Evolutionary conservation across 64 coral and sea anemone species (phyloP).

Genomic region (Trachythela sp.): DNA sequence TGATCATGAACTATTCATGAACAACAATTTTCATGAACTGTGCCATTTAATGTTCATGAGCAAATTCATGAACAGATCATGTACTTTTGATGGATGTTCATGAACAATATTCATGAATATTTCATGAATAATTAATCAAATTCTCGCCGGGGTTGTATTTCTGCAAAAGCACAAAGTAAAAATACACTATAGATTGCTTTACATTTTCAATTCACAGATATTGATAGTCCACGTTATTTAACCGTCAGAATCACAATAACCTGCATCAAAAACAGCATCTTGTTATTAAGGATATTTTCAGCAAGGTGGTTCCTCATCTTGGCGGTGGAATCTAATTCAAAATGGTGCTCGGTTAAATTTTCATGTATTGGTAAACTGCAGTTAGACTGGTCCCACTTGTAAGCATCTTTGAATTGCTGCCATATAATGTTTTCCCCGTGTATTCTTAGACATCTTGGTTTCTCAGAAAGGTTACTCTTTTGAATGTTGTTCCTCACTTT

Average conservation of each 20-base stretch:
- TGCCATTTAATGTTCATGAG: too few species aligned
- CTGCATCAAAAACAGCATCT: conserved; percentile 46
- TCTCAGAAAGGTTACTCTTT: background rate
- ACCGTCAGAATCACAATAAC: background rate
- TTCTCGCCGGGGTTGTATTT: too few species aligned
- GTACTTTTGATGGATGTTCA: too few species aligned
- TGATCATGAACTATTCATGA: too few species aligned
- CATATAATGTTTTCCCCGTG: background rate
- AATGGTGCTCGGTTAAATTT: conserved; percentile 13
- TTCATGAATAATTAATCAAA: too few species aligned
- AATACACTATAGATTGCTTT: too few species aligned
- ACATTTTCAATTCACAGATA: too few species aligned
- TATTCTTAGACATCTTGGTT: background rate
- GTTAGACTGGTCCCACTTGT: conserved; percentile 25
- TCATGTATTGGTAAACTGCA: background rate
- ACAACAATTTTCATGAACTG: too few species aligned
- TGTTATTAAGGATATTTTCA: conserved; percentile 18
- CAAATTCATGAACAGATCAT: too few species aligned
- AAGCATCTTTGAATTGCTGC: conserved; percentile 34
- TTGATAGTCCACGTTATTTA: too few species aligned
- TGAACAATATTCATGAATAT: too few species aligned
- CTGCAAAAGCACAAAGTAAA: too few species aligned
- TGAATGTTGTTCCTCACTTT: conserved; percentile 34
- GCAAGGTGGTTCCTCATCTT: conserved; percentile 53
- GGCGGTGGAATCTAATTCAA: background rate